A percentile compares a stretch with the other conserved stretches of the same genome.
phyloP scores from a whole-genome alignment of 2,797 vertebrate species.

The Pseudopleuronectes americanus region DNA sequence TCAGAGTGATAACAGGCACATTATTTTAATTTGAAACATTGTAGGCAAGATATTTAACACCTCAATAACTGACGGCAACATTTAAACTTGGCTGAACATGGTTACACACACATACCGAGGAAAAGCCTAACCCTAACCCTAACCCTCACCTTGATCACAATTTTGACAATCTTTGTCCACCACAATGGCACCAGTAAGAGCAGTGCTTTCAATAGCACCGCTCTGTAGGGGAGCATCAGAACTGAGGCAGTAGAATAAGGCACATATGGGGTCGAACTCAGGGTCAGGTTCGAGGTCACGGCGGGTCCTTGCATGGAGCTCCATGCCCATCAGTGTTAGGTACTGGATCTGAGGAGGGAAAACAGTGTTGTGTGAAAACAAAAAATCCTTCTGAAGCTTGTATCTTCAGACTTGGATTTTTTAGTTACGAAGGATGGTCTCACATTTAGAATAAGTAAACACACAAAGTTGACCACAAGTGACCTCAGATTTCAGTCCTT shows the following conservation, averaged over 20 bases:
- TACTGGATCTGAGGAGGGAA: conserved; percentile 88
- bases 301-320: conserved; percentile 94
- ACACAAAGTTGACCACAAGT: background rate
- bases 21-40: background rate
- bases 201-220: conserved; percentile 80
- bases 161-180: conserved; percentile 86
- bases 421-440: background rate
- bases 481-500: background rate
- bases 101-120: background rate
- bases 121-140: too few relatives aligned
- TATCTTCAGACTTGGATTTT: background rate
- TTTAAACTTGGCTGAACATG: background rate
- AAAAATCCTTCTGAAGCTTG: background rate
- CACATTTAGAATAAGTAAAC: too few relatives aligned
- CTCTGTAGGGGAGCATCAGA: conserved; percentile 87
- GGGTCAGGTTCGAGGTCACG: conserved; percentile 96
- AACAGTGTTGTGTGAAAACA: background rate
- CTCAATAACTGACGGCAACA: background rate
- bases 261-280: conserved; percentile 98
- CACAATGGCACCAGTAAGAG: conserved; percentile 91
- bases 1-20: background rate
- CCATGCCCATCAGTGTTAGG: conserved; percentile 94
- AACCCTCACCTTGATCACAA: conserved; percentile 85
- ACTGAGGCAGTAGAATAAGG: conserved; percentile 96
- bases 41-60: too few relatives aligned